These are phyloP conservation scores for Pterocles gutturalis DNA, from an alignment of 2,113 vertebrate genomes.

Conservation along the genomic window DNA sequence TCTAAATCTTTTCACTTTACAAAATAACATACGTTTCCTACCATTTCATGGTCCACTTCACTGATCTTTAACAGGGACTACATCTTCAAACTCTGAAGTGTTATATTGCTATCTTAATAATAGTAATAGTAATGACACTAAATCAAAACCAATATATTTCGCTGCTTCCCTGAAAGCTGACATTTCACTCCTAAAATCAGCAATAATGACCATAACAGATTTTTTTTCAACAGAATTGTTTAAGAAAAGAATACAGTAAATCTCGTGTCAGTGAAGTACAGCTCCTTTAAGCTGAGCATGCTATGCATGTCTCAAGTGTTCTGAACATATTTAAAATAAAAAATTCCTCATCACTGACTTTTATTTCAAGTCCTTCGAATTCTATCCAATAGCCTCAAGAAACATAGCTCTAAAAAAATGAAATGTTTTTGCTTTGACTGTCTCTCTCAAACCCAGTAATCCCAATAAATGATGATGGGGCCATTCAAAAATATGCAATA, in stretches of 20 bases:
- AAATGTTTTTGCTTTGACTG: slow-evolving; percentile 88
- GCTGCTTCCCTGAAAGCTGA: slow-evolving; percentile 46
- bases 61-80: slow-evolving; percentile 28
- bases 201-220: background rate
- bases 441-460: slow-evolving; percentile 78
- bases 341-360: background rate
- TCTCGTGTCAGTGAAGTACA: background rate
- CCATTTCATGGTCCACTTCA: slow-evolving; percentile 6
- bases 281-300: background rate
- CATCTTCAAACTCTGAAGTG: slow-evolving; percentile 1
- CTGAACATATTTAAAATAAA: slow-evolving; percentile 17
- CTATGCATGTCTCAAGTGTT: background rate
- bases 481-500: slow-evolving; percentile 82
- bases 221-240: slow-evolving; percentile 17
- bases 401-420: slow-evolving; percentile 36
- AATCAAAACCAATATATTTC: slow-evolving; percentile 17
- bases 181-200: slow-evolving; percentile 19
- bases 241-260: background rate
- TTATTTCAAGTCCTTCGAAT: slow-evolving; percentile 1
- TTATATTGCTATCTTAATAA: slow-evolving; percentile 26
- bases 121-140: background rate
- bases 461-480: slow-evolving; percentile 71
- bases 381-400: slow-evolving; percentile 62
- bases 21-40: slow-evolving; percentile 46
- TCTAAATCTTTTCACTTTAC: slow-evolving; percentile 54